phyloP scores from a whole-genome alignment of 2,797 vertebrate species.

The Nannoperca australis region DNA sequence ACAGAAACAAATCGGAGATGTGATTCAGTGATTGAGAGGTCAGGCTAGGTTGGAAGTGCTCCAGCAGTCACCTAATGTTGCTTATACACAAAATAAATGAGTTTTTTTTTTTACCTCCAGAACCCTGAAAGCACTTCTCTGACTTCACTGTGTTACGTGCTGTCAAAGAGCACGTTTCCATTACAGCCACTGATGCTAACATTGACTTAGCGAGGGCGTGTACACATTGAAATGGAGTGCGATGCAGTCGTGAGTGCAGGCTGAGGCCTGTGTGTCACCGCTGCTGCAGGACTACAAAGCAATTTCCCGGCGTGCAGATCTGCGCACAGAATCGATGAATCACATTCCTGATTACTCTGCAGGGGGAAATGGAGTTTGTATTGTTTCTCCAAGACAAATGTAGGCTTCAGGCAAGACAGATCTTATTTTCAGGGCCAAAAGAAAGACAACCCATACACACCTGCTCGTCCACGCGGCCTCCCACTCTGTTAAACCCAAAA shows the following conservation, averaged over 20 bases:
- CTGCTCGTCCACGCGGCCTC: slow-evolving; percentile 13
- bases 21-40: slow-evolving; percentile 9
- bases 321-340: slow-evolving; percentile 79
- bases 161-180: slow-evolving; percentile 69
- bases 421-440: slow-evolving; percentile 72
- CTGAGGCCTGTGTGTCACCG: slow-evolving; percentile 64
- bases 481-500: slow-evolving; percentile 64
- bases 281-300: slow-evolving; percentile 74
- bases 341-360: slow-evolving; percentile 82
- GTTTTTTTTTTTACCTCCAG: slow-evolving; percentile 11
- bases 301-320: slow-evolving; percentile 81
- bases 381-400: slow-evolving; percentile 86
- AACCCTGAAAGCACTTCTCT: not conserved
- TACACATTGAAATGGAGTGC: slow-evolving; percentile 57
- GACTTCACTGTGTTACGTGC: slow-evolving; percentile 20
- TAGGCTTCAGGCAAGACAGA: slow-evolving; percentile 76
- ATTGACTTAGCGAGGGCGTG: slow-evolving; percentile 53
- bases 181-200: slow-evolving; percentile 56
- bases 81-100: slow-evolving; percentile 1
- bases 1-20: slow-evolving; percentile 6
- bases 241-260: slow-evolving; percentile 43
- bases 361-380: slow-evolving; percentile 84
- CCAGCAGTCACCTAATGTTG: not conserved
- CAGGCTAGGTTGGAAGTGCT: not conserved
- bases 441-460: slow-evolving; percentile 50